Percentiles rank a stretch among this genome's conserved stretches.
Conservation (phyloP, 2,797 vertebrate genomes). For the Oceanodroma leucorhoa region DNA sequence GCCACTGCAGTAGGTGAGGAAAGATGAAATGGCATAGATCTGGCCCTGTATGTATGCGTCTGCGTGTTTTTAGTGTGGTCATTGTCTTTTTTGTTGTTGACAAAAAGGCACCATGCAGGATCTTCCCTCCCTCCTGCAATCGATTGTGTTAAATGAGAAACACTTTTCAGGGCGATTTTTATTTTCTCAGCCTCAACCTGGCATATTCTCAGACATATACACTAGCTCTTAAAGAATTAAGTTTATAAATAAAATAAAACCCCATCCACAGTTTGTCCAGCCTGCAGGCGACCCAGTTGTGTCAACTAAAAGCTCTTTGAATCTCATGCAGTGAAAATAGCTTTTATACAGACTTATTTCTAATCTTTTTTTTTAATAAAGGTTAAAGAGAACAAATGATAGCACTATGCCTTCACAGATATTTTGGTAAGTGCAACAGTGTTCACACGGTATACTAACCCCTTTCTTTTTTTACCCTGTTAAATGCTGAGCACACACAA, state of each 20-base stretch:
- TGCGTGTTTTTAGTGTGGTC: not conserved
- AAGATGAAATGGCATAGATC: not conserved
- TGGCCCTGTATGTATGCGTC: not conserved
- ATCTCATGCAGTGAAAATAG: not conserved
- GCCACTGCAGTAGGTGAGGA: not conserved
- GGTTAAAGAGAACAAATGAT: not conserved
- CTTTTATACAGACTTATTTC: constrained; percentile 31
- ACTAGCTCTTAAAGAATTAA: not conserved
- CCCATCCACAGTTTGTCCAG: not conserved
- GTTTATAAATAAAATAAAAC: constrained; percentile 7
- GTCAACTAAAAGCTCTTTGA: not conserved
- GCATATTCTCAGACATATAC: not conserved
- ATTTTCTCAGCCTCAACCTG: not conserved
- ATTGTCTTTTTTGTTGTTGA: not conserved
- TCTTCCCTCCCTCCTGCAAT: not conserved
- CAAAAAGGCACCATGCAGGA: not conserved
- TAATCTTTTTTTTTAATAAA: not conserved
- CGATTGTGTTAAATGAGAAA: not conserved
- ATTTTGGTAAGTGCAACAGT: not conserved
- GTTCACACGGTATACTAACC: not conserved
- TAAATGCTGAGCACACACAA: not conserved
- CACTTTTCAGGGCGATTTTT: not conserved
- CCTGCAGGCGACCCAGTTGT: not conserved
- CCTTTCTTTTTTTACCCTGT: not conserved
- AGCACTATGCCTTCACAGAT: not conserved